Evolutionary conservation across 2,113 vertebrate species (phyloP).

Genomic region (Felis chaus): DNA sequence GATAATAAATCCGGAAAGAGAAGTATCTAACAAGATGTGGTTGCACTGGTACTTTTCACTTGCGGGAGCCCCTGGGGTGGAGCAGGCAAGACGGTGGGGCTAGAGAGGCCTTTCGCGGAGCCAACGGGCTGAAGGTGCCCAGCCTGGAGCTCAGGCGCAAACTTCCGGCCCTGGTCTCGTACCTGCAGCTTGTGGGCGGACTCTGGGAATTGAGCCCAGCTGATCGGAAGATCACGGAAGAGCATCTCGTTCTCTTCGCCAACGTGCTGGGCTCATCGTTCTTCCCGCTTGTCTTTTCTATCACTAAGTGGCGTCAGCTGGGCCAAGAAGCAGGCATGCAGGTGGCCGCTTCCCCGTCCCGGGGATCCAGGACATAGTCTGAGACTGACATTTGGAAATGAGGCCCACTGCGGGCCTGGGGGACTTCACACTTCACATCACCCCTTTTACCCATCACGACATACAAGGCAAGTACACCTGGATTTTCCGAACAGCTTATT

Average conservation of each 20-base stretch:
- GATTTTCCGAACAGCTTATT: constrained; percentile 67
- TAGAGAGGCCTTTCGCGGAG: no score
- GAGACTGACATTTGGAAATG: background rate
- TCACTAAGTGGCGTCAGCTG: constrained; percentile 94
- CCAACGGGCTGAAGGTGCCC: accelerated
- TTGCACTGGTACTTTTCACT: background rate
- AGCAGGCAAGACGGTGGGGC: accelerated
- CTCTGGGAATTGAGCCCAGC: accelerated
- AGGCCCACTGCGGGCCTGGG: background rate
- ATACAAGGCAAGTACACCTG: constrained; percentile 43
- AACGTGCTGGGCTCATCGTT: constrained; percentile 94
- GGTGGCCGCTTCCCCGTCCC: background rate
- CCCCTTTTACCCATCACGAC: constrained; percentile 22
- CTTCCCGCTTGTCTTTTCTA: constrained; percentile 92
- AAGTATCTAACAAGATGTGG: background rate
- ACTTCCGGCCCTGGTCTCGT: no score
- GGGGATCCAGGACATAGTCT: constrained; percentile 52
- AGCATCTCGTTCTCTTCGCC: constrained; percentile 86
- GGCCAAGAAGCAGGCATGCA: constrained; percentile 92
- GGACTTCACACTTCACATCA: constrained; percentile 33
- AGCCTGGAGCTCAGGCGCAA: no score
- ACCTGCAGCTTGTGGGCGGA: accelerated
- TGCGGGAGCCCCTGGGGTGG: accelerated
- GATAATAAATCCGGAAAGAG: background rate
- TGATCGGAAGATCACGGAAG: constrained; percentile 91